Base-by-base conservation (phyloP, 2,113 vertebrate species). In the Cynoglossus semilaevis region DNA sequence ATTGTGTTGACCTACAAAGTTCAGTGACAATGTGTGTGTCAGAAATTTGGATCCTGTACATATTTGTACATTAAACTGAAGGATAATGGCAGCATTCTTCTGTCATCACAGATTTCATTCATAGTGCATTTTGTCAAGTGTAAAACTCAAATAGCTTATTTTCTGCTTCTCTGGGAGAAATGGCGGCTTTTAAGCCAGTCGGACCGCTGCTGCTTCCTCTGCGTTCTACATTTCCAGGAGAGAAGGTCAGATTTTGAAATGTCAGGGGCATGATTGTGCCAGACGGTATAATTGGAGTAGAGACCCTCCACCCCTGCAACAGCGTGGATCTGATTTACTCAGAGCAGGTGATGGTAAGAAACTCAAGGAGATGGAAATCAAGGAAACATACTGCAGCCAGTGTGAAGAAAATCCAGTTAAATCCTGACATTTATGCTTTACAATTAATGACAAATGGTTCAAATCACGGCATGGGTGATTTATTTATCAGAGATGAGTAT, bases 1-100 rank as follows among this genome's bases (percentile, higher is more conserved):
- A 1, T 99, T 98, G 90, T 99, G 97, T 61, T 99, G 97, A 73
- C 97, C 97, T 98, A 42, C 12, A 15, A 15, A 15, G 15, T 40
- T 13, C 8, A 40, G 37, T 10, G 3, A 40, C 37, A 38, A 9
- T 10, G 41, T 13, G 12, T 42, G 41, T 14, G 22, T 29, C 22
- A 29, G 6, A 29, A 29, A 29, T 29, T 2, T 29, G 22, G 22
- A 29, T 6, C 2, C 22, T 29, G 22, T 29, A 29, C 3, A 6
- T 6, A 29, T 29, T 29, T 17, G 18, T 44, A 15, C 38, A 40
- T 40, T 40, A 40, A 40, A 40, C 22, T 29, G 22, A 29, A 29
- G 22, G 22, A 29, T 2, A 29, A 29, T 29, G 22, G 22, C 22
- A 29, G 22, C 22, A 29, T 29, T 29, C 22, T 29, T 6, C 22